Conservation (phyloP, 2,113 vertebrate species). For the Petrocephalus microphthalmus region DNA sequence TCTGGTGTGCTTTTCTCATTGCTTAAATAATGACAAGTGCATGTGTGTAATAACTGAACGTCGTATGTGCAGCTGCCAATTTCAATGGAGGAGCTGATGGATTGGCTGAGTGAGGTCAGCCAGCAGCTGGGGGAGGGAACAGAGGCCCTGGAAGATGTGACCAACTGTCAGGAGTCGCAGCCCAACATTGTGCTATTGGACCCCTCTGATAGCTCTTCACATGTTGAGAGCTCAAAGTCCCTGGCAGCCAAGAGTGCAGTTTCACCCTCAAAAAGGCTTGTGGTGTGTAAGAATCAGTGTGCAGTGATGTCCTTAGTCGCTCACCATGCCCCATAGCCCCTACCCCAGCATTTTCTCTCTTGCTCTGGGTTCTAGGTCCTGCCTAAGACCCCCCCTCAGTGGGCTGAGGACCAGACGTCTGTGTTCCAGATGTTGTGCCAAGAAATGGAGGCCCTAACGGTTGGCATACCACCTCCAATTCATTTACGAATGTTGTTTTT, state of each 20-base stretch:
- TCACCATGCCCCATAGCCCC: background rate
- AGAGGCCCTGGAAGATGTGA: constrained; percentile 58
- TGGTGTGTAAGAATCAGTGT: constrained; percentile 56
- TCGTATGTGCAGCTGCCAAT: constrained; percentile 70
- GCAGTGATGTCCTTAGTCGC: background rate
- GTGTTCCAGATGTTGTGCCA: constrained; percentile 88
- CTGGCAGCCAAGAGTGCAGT: constrained; percentile 72
- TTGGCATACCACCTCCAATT: constrained; percentile 38
- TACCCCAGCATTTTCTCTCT: background rate
- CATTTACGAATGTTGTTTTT: background rate
- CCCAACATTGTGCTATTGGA: constrained; percentile 62
- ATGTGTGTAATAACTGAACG: background rate
- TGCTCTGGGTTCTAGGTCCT: constrained; percentile 64
- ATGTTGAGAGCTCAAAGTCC: constrained; percentile 73
- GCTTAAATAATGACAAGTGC: background rate
- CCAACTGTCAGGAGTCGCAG: constrained; percentile 32
- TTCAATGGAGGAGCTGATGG: constrained; percentile 79
- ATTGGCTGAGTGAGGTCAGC: constrained; percentile 79
- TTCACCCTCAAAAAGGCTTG: constrained; percentile 78
- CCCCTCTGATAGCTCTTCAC: constrained; percentile 47
- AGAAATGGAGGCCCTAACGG: constrained; percentile 92
- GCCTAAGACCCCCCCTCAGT: constrained; percentile 83
- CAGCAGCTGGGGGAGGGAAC: constrained; percentile 75
- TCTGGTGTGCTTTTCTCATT: background rate
- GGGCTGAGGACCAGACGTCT: constrained; percentile 90